These are phyloP conservation scores for Macquaria ambigua DNA, from an alignment of 2,113 vertebrate species.

Conservation along the genomic window DNA sequence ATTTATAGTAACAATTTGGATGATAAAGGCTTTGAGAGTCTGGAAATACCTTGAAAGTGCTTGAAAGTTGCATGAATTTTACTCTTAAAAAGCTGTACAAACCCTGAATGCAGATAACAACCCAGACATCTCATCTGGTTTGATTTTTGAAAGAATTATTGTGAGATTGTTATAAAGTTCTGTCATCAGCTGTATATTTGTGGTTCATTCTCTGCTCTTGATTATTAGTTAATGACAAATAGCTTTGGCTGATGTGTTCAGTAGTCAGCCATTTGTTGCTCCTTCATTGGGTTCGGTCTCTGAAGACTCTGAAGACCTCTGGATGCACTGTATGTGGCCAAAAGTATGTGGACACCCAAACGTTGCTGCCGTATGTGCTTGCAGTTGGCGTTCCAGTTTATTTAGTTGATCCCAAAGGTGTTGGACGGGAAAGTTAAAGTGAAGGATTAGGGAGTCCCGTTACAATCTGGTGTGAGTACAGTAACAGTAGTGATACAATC, in stretches of 20 bases:
- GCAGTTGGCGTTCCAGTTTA: background rate
- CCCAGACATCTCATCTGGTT: constrained; percentile 12
- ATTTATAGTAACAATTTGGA: no score
- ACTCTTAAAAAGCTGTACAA: no score
- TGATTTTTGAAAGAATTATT: constrained; percentile 19
- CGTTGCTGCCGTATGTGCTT: background rate
- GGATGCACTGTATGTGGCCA: background rate
- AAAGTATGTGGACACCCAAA: background rate
- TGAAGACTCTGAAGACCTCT: no score
- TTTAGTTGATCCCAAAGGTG: background rate
- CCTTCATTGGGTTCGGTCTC: background rate
- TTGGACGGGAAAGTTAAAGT: background rate
- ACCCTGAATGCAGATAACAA: background rate
- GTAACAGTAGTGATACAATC: background rate
- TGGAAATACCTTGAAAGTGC: no score
- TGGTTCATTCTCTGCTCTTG: background rate
- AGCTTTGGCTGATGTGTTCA: background rate
- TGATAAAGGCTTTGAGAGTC: no score
- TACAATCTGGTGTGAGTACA: background rate
- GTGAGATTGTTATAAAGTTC: constrained; percentile 6
- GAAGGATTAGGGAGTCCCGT: no score
- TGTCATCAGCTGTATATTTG: constrained; percentile 21
- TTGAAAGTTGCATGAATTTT: no score
- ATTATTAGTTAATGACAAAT: constrained; percentile 50
- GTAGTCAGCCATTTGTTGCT: background rate